phyloP scores from a whole-genome alignment of 2,113 vertebrate species.

The Varanus salvator region DNA sequence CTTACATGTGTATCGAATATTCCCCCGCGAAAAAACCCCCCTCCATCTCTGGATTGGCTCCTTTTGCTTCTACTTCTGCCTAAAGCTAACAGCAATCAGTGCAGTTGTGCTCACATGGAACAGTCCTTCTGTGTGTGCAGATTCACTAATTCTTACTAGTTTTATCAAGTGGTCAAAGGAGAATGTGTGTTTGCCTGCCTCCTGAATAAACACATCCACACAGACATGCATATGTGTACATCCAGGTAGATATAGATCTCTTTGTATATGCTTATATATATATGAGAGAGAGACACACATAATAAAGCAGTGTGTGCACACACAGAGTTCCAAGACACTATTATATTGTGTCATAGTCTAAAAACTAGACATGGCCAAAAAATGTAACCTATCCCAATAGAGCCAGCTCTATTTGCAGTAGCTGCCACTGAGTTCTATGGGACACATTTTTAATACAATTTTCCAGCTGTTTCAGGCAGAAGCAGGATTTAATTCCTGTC shows the following conservation, averaged over 20 bases:
- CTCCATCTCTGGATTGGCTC: neutral
- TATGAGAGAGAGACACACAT: too few relatives aligned
- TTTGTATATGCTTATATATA: too few relatives aligned
- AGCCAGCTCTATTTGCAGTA: neutral
- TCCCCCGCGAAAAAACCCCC: neutral
- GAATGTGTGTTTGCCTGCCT: neutral
- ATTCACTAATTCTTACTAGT: neutral
- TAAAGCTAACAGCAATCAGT: neutral
- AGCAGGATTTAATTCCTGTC: neutral
- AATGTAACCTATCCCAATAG: neutral
- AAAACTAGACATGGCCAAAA: neutral
- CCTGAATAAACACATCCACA: too few relatives aligned
- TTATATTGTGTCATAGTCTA: neutral
- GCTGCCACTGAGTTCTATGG: neutral
- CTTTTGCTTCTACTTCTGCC: neutral
- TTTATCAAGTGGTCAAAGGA: neutral
- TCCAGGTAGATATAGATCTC: too few relatives aligned
- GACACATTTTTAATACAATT: neutral
- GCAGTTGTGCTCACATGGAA: neutral
- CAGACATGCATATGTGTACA: too few relatives aligned
- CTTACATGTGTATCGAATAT: neutral
- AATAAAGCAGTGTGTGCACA: too few relatives aligned
- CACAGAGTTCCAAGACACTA: neutral
- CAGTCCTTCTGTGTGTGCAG: neutral
- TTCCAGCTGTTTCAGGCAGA: neutral